These are phyloP conservation scores for Erythrolamprus reginae DNA, from an alignment of 2,113 vertebrate genomes.

Conservation along the genomic window DNA sequence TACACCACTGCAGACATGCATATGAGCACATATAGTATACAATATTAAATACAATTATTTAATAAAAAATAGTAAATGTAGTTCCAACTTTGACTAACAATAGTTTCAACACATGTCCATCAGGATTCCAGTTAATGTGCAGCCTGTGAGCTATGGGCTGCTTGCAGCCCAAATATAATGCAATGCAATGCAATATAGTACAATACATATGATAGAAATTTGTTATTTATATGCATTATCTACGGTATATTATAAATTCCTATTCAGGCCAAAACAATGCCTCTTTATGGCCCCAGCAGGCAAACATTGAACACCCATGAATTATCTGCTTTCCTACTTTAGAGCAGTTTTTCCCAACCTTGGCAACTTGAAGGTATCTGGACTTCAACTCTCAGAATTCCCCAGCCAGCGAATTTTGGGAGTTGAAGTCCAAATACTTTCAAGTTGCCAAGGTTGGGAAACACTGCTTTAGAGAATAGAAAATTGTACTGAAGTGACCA, in stretches of 20 bases:
- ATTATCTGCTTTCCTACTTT: background rate
- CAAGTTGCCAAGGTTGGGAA: no score
- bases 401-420: no score
- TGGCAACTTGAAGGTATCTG: no score
- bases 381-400: no score
- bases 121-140: background rate
- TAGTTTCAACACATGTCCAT: background rate
- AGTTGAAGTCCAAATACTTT: no score
- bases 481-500: background rate
- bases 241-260: background rate
- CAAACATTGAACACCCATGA: background rate
- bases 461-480: background rate
- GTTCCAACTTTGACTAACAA: background rate
- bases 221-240: background rate
- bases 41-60: background rate
- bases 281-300: background rate
- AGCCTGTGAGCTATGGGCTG: no score
- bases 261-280: background rate
- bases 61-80: background rate
- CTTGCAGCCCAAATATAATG: background rate
- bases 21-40: background rate
- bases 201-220: background rate
- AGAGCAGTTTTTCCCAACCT: no score
- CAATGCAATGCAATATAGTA: background rate
- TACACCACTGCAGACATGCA: background rate